Evolutionary conservation across 2,113 vertebrate species (phyloP), one percentile per base, ranked within the genome.

Genomic region (Oreochromis aureus): DNA sequence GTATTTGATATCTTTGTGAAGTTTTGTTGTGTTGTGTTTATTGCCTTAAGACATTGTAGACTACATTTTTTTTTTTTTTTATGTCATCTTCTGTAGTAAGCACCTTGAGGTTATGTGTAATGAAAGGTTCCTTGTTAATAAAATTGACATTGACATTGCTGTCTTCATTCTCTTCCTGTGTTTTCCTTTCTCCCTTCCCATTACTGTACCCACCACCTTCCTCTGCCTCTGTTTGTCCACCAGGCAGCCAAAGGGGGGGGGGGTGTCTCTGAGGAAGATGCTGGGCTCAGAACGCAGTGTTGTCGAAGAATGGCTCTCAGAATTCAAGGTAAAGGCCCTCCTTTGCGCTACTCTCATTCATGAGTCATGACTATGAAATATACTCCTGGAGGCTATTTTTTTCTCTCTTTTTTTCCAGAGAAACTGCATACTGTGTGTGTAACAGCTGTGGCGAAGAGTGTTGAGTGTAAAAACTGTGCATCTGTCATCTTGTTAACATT

Each of bases 221-320:
- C 22, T 32, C 55, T 48, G 7, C 69, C 30, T 78, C 9, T 88
- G 5, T 84, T 2, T 80, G 8, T 91, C 27, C 89, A 22, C 86
- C 92, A 97, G 94, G 92, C 94, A 94, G 95, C 94, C 93, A 83
- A 95, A 76, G 71, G 61, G 32, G 30, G 6, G 6, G 34, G 81
- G 92, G 88, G 83, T 85, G 90, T 94, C 91, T 94, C 91, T 95
- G 90, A 93, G 94, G 96, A 99, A 98, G 96, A 98, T 98, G 98
- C 97, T 98, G 97, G 97, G 97, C 94, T 97, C 98, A 91, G 97
- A 99, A 96, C 96, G 97, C 87, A 94, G 97, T 80, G 97, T 99
- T 15, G 98, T 99, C 54, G 98, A 99, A 97, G 98, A 99, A 97
- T 99, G 98, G 98, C 97, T 99, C 90, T 99, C 97, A 88, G 98